These are phyloP conservation scores for Mesaphorura yosii DNA, from an alignment of 1,140 invertebrate species.

Conservation along the genomic window DNA sequence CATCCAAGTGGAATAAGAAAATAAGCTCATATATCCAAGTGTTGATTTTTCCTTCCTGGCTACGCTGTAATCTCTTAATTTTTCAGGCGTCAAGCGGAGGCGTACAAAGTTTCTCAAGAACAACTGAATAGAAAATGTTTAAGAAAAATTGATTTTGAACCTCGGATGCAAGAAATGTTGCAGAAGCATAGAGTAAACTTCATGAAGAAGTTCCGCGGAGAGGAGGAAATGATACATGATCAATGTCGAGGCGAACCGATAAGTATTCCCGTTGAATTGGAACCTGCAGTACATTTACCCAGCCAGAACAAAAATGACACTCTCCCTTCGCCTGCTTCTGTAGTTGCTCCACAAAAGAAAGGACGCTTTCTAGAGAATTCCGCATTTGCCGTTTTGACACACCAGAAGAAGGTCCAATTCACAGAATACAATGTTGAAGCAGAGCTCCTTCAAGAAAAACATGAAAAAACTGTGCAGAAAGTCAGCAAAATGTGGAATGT, in stretches of 20 bases:
- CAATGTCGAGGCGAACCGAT: no score
- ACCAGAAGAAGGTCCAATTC: slow-evolving; percentile 73
- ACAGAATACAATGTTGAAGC: slow-evolving; percentile 74
- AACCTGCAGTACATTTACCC: no score
- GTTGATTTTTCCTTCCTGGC: no score
- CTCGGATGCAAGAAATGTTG: no score
- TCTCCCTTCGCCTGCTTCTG: neutral
- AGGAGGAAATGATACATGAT: no score
- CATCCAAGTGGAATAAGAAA: no score
- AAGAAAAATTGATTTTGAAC: no score
- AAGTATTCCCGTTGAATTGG: no score
- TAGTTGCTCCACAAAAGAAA: slow-evolving; percentile 6
- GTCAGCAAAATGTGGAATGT: slow-evolving; percentile 88
- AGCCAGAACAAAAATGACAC: no score
- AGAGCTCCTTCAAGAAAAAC: slow-evolving; percentile 65
- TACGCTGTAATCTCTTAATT: slow-evolving; percentile 1
- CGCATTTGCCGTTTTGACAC: slow-evolving; percentile 69
- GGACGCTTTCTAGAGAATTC: slow-evolving; percentile 69
- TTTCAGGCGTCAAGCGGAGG: slow-evolving; percentile 53
- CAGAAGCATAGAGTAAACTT: no score
- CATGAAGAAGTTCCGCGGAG: no score
- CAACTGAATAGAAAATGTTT: slow-evolving; percentile 61
- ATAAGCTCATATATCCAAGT: no score
- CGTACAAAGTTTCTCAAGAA: slow-evolving; percentile 77
- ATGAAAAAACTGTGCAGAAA: slow-evolving; percentile 63